Evolutionary conservation across 2,888 invertebrate genomes (phyloP).

Genomic region (Lordiphosa fenestrarum): DNA sequence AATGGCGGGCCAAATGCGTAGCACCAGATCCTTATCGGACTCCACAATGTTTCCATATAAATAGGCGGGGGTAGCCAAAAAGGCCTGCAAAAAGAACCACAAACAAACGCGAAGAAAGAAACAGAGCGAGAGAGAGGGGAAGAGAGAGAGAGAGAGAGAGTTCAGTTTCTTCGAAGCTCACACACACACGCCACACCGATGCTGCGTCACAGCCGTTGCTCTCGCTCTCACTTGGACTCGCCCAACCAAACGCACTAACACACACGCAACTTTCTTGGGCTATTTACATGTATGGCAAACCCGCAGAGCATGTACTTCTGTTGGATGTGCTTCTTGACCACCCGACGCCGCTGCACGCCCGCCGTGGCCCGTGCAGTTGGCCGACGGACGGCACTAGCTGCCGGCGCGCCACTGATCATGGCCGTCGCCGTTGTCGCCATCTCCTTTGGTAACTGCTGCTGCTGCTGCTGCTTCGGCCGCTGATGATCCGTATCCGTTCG

Average conservation of each 20-base stretch:
- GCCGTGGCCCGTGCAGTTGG: slow-evolving; percentile 76
- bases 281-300: slow-evolving; percentile 80
- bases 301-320: slow-evolving; percentile 80
- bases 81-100: slow-evolving; percentile 65
- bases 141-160: not conserved
- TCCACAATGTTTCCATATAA: slow-evolving; percentile 80
- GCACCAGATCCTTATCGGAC: slow-evolving; percentile 77
- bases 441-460: slow-evolving; percentile 1
- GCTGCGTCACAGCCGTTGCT: too few species aligned
- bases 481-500: slow-evolving; percentile 34
- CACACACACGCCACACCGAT: not conserved
- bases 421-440: slow-evolving; percentile 30
- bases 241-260: too few species aligned
- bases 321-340: slow-evolving; percentile 80
- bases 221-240: too few species aligned
- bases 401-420: slow-evolving; percentile 19
- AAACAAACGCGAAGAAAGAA: slow-evolving; percentile 1
- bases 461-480: slow-evolving; percentile 6
- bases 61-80: slow-evolving; percentile 79
- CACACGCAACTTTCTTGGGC: too few species aligned
- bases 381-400: slow-evolving; percentile 47
- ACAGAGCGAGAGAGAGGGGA: not conserved
- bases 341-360: slow-evolving; percentile 77
- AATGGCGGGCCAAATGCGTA: slow-evolving; percentile 79
- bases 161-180: not conserved